These are phyloP conservation scores for Tenthredo distinguenda DNA, from an alignment of 2,888 invertebrate genomes.

Conservation along the genomic window DNA sequence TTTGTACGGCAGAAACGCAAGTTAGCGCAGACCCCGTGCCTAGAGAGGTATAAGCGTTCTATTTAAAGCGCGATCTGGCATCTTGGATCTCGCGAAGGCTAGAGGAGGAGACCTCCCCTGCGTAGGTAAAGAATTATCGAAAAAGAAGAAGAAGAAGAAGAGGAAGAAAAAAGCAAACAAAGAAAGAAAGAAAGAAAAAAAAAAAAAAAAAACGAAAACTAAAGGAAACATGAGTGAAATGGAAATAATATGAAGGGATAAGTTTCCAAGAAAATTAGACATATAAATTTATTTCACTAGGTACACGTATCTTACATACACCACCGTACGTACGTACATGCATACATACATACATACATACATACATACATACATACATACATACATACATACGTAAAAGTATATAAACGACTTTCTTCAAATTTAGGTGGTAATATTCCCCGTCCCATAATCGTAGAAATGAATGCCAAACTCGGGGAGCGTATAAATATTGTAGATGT, in stretches of 20 bases:
- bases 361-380: too few species aligned
- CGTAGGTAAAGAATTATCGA: neutral
- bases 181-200: too few species aligned
- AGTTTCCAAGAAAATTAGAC: neutral
- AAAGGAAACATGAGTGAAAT: neutral
- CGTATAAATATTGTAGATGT: neutral
- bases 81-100: neutral
- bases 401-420: neutral
- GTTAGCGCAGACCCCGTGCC: neutral
- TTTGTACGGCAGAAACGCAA: neutral
- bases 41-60: conserved; percentile 26
- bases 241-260: neutral
- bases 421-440: neutral
- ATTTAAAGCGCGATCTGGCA: conserved; percentile 42
- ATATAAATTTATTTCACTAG: neutral
- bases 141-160: neutral
- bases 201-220: neutral
- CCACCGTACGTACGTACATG: neutral
- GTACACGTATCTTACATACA: neutral
- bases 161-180: too few species aligned
- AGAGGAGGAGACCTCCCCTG: neutral
- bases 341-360: too few species aligned
- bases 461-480: neutral
- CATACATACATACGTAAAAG: neutral
- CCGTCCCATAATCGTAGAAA: neutral